Evolutionary conservation across 2,888 invertebrate species (phyloP), one percentile per base, ranked within the genome.

Genomic region (Eudemis profundana): DNA sequence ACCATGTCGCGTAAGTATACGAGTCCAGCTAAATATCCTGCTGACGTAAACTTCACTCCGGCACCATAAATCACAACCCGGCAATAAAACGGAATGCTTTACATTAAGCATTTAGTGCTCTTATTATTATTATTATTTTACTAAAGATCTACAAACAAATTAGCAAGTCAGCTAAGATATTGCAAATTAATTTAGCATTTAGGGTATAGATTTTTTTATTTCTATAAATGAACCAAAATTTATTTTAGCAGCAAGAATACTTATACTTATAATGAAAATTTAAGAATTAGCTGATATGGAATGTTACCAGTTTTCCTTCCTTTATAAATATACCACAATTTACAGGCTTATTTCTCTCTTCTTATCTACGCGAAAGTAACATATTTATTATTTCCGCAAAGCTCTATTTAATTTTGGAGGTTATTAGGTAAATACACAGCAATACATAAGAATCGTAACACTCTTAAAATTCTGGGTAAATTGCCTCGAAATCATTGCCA

Each of bases 1-100:
- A 93, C 83, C 93, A 93, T 84, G 94, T 94, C 84, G 94, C 93
- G 94, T 94, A 83, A 94, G 94, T 94, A 92, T 69, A 69, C 59
- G 60, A 70, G 68, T 36, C 40, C 29, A 23, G 19, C 19, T 21
- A 36, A 63, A 63, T 51, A 36, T 65, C 44, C 15, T 46, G 51
- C 38, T 60, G 29, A 60, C 40, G 46, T 68, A 51, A 66, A 57
- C 40, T 60, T 62, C 14, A 57, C 33, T 51, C 40, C 38, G 51
- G 23, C 74, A 70, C 78, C 78, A 74, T 79, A 79, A 81, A 84
- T 78, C 76, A 72, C 66, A 51, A 69, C 69, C 70, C 65, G 67
- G 70, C 68, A 73, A 60, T 81, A 77, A 78, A 83, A 71, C 66
- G 61, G 67, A 75, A 77, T 78, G 77, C 77, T 76, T 80, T 78